Conservation (phyloP, 2,113 vertebrate genomes). For the Calyptomena viridis region DNA sequence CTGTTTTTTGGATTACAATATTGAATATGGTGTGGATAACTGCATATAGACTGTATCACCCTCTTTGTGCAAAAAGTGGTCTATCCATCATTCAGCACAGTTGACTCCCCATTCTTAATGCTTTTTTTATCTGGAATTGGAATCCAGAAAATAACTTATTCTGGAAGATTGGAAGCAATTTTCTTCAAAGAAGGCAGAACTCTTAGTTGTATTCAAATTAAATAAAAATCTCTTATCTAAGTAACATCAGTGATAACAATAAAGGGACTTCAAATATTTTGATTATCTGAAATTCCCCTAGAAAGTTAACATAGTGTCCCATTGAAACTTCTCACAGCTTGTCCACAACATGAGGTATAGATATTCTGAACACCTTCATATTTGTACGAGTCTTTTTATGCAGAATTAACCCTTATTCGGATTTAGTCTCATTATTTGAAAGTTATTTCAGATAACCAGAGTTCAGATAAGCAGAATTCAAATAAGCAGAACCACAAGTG, state of each 20-base stretch:
- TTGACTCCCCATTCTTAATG: background rate
- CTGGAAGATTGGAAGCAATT: background rate
- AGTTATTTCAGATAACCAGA: conserved; percentile 1
- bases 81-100: background rate
- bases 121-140: background rate
- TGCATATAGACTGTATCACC: background rate
- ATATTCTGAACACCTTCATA: background rate
- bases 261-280: background rate
- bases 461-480: background rate
- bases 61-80: background rate
- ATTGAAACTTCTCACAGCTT: background rate
- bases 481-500: background rate
- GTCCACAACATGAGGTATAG: background rate
- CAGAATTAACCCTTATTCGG: background rate
- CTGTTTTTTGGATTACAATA: background rate
- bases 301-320: background rate
- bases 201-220: background rate
- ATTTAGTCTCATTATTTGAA: background rate
- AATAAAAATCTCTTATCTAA: background rate
- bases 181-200: background rate
- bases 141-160: background rate
- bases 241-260: background rate
- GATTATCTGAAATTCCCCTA: background rate
- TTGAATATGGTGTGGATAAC: background rate
- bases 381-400: background rate